Evolutionary conservation across 2,113 vertebrate genomes (phyloP).

Genomic region (Taxidea taxus): DNA sequence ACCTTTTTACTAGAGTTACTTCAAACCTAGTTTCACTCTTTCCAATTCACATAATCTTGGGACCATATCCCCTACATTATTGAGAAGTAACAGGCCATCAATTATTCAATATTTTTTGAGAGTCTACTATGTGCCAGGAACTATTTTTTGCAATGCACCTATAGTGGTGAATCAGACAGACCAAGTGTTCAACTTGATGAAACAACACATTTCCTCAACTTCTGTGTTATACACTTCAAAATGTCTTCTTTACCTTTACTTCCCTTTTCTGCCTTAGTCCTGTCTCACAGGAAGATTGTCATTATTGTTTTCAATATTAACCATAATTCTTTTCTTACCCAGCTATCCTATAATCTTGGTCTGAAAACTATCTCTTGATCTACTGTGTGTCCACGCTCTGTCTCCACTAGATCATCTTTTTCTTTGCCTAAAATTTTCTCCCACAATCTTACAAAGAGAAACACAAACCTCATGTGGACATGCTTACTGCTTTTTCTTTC

Average conservation of each 20-base stretch:
- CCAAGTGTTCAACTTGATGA: background rate
- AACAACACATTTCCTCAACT: background rate
- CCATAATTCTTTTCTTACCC: background rate
- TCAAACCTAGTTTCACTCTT: background rate
- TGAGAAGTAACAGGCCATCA: background rate
- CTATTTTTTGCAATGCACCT: background rate
- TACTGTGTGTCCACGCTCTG: background rate
- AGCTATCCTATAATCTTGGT: background rate
- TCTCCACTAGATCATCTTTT: background rate
- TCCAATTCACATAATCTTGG: background rate
- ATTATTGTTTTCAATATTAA: background rate
- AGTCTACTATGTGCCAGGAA: background rate
- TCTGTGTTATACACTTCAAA: background rate
- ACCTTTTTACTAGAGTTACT: background rate
- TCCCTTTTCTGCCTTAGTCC: background rate
- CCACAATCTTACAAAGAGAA: background rate
- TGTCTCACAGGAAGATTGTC: background rate
- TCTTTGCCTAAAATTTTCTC: background rate
- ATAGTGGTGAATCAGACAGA: background rate
- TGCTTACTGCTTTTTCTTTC: background rate
- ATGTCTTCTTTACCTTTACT: background rate
- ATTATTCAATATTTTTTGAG: background rate
- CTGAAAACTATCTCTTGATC: background rate
- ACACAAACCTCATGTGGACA: background rate
- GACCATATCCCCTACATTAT: background rate